Conservation (phyloP, 1,140 invertebrate genomes). For the Liolophura sinensis region DNA sequence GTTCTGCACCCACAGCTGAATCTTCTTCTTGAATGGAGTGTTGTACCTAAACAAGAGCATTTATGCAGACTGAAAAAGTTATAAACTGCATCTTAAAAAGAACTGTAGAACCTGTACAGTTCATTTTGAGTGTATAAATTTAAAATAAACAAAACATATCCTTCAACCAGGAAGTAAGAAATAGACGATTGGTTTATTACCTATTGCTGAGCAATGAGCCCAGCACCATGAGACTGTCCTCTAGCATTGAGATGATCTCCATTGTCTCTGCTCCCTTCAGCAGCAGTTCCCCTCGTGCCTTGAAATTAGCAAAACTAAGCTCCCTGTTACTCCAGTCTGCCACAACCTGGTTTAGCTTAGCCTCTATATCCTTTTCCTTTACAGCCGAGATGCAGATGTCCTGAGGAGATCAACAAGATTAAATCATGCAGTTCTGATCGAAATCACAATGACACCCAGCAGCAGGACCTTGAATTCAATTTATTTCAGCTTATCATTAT, state of each 20-base stretch:
- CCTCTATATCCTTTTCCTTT: slow-evolving; percentile 97
- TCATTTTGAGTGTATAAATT: background rate
- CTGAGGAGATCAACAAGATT: slow-evolving; percentile 74
- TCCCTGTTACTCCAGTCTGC: slow-evolving; percentile 93
- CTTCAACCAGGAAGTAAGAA: background rate
- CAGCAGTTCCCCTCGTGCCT: slow-evolving; percentile 89
- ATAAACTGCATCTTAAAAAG: background rate
- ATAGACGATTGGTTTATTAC: slow-evolving; percentile 18
- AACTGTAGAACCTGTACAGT: background rate
- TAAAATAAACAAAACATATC: background rate
- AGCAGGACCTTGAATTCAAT: slow-evolving; percentile 74
- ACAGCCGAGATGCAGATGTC: slow-evolving; percentile 96
- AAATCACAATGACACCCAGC: slow-evolving; percentile 66
- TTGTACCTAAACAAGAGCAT: slow-evolving; percentile 49
- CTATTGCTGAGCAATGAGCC: slow-evolving; percentile 87
- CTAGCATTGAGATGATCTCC: slow-evolving; percentile 88
- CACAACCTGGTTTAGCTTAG: slow-evolving; percentile 88
- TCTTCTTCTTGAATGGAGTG: slow-evolving; percentile 57
- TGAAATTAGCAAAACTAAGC: slow-evolving; percentile 91
- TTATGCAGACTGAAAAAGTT: background rate
- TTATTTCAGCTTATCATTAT: background rate
- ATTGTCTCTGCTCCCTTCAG: slow-evolving; percentile 86
- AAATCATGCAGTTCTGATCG: background rate
- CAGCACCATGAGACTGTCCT: slow-evolving; percentile 93
- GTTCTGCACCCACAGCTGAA: slow-evolving; percentile 56